Evolutionary conservation across 1,140 invertebrate species (phyloP).

Genomic region (Scaptomyza graminum): DNA sequence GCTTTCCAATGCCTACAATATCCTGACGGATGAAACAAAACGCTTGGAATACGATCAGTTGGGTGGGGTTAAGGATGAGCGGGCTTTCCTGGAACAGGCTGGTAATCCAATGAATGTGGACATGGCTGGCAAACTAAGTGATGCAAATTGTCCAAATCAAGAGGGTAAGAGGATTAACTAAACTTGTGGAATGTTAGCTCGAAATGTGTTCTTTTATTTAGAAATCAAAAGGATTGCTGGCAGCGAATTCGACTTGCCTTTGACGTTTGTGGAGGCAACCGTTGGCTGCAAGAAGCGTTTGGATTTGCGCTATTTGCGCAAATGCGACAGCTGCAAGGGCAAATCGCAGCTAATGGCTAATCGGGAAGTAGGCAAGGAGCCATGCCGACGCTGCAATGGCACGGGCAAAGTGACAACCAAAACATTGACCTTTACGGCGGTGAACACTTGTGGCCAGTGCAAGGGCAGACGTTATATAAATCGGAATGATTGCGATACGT

Average conservation of each 20-base stretch:
- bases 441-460: slow-evolving; percentile 59
- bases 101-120: slow-evolving; percentile 55
- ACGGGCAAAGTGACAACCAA: slow-evolving; percentile 60
- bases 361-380: slow-evolving; percentile 62
- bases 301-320: slow-evolving; percentile 60
- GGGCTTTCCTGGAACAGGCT: slow-evolving; percentile 65
- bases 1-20: slow-evolving; percentile 93
- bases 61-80: slow-evolving; percentile 66
- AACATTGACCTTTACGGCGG: slow-evolving; percentile 56
- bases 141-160: neutral
- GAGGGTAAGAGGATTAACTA: slow-evolving; percentile 39
- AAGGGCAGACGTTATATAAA: slow-evolving; percentile 71
- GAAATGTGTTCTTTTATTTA: slow-evolving; percentile 4
- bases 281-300: slow-evolving; percentile 72
- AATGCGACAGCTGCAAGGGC: slow-evolving; percentile 72
- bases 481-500: slow-evolving; percentile 73
- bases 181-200: neutral
- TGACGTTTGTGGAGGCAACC: slow-evolving; percentile 67
- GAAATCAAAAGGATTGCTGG: slow-evolving; percentile 56
- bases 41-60: slow-evolving; percentile 89
- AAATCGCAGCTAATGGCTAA: slow-evolving; percentile 67
- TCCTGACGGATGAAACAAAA: slow-evolving; percentile 92
- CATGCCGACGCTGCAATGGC: slow-evolving; percentile 76
- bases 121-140: slow-evolving; percentile 3
- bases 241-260: slow-evolving; percentile 48